phyloP scores from a whole-genome alignment of 1,140 invertebrate genomes.

The Chionoecetes opilio region DNA sequence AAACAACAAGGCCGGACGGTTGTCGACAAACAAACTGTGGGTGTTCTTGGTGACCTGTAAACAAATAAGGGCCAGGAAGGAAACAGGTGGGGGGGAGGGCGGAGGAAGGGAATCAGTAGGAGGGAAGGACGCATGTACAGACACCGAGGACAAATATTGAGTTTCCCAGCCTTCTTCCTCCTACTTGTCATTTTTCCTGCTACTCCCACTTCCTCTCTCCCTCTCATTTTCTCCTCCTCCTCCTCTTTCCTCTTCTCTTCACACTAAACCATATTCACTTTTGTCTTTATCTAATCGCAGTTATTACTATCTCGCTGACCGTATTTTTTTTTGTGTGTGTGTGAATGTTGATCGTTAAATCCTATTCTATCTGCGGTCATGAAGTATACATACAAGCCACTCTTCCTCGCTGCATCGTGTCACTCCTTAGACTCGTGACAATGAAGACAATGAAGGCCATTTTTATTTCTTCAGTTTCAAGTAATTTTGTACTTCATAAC shows the following conservation, averaged over 20 bases:
- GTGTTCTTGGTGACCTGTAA: conserved; percentile 8
- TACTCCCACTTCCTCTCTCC: not conserved
- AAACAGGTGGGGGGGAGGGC: not conserved
- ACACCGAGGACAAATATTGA: conserved; percentile 28
- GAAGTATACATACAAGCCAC: too few species aligned
- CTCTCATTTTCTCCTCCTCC: not conserved
- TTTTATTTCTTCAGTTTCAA: too few species aligned
- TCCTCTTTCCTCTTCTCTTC: not conserved
- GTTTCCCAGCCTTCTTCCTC: not conserved
- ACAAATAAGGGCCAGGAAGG: not conserved
- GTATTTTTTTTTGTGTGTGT: too few species aligned
- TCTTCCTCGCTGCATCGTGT: too few species aligned
- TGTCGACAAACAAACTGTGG: conserved; percentile 18
- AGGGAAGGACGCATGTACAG: not conserved
- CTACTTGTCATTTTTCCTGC: not conserved
- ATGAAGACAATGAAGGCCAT: too few species aligned
- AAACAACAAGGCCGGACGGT: not conserved
- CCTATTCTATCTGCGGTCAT: too few species aligned
- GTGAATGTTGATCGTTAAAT: too few species aligned
- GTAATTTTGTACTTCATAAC: not conserved
- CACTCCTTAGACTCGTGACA: too few species aligned
- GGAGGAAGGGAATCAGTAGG: not conserved
- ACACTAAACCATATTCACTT: not conserved
- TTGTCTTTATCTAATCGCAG: not conserved
- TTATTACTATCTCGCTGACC: not conserved